Evolutionary conservation across 2,113 vertebrate genomes (phyloP).

Genomic region (Salvelinus alpinus): DNA sequence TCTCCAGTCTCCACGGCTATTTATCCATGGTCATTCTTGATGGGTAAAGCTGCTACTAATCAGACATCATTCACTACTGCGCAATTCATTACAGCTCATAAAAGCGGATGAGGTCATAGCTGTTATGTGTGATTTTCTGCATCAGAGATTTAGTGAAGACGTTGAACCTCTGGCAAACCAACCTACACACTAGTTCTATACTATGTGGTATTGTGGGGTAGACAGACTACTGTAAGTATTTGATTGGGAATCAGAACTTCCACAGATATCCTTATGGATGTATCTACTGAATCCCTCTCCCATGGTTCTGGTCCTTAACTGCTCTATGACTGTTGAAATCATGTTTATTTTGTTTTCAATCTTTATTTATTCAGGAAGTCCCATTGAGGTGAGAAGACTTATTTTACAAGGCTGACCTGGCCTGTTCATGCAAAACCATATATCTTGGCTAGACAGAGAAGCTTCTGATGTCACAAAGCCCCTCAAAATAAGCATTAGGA

Average conservation of each 20-base stretch:
- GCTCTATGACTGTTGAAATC: neutral
- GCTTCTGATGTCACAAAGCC: neutral
- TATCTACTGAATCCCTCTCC: constrained; percentile 20
- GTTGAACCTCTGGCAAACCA: constrained; percentile 22
- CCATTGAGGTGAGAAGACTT: neutral
- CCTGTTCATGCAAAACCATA: constrained; percentile 9
- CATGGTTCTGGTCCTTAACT: constrained; percentile 9
- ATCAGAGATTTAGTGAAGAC: constrained; percentile 34
- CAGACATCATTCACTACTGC: constrained; percentile 36
- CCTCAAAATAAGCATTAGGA: neutral
- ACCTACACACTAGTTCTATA: constrained; percentile 6
- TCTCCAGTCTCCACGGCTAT: constrained; percentile 15
- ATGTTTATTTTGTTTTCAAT: neutral
- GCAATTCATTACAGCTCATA: constrained; percentile 36
- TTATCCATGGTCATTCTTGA: constrained; percentile 38
- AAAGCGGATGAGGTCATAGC: constrained; percentile 46
- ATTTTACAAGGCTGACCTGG: too few relatives aligned
- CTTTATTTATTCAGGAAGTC: neutral
- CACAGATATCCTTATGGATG: too few relatives aligned
- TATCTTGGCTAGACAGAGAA: neutral
- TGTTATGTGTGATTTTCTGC: constrained; percentile 30
- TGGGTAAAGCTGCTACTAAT: constrained; percentile 34
- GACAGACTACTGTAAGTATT: too few relatives aligned
- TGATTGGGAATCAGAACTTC: neutral
- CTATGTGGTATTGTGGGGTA: neutral